Evolutionary conservation across 2,888 invertebrate genomes (phyloP), one percentile per base, ranked within the genome.

Genomic region (Drosophila paucipuncta): DNA sequence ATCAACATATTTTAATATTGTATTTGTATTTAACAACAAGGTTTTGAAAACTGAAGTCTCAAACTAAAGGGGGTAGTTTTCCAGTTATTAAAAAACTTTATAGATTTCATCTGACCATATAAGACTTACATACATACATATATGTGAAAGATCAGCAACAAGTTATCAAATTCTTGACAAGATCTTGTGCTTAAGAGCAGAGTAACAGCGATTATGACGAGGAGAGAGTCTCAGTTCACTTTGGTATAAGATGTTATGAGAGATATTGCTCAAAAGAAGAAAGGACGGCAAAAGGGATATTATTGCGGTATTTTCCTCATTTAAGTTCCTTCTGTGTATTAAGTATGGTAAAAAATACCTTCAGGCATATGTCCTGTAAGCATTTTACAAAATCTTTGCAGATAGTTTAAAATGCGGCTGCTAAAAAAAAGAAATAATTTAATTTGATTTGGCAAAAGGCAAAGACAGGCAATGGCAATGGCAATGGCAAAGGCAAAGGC

Each of bases 381-480:
- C 25, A 10, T 11, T 25, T 11, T 28, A 2, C 35, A 39, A 53
- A 37, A n/a, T 10, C 63, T 43, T 13, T 16, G 41, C 55, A 59
- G 49, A 59, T 54, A 47, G 31, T 28, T 59, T 28, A 49, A 62
- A 73, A 49, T 41, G 22, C 30, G 30, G 18, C 49, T 11, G 28
- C 35, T n/a, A 39, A 50, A 67, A 69, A 62, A 64, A 73, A 43
- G 39, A 59, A 75, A 89, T 86, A 77, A 78, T 83, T 73, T 72
- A 60, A 74, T 89, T 86, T 83, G 81, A 78, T 84, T 83, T 61
- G 83, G 65, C 67, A 43, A 30, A 52, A 52, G 11, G 28, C 30
- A 30, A 52, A 22, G 22, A 16, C 16, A 47, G 9, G 22, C 47
- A 47, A 22, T 25, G 59, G 60, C 65, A 43, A 43, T 6, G 43